Evolutionary conservation across 2,888 invertebrate species (phyloP).

Genomic region (Conus canariensis): DNA sequence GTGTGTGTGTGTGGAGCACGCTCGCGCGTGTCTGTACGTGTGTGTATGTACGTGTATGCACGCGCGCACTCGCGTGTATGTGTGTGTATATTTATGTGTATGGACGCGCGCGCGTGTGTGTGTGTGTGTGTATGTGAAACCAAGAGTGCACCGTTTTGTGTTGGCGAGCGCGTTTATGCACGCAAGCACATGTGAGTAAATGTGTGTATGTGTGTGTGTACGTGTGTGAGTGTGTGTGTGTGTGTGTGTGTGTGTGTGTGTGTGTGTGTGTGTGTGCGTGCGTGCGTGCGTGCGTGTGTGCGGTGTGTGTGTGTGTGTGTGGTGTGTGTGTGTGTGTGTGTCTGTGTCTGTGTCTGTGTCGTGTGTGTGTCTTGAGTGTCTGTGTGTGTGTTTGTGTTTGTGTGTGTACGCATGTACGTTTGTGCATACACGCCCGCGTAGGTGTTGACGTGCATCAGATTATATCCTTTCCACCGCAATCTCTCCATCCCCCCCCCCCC

Average conservation of each 20-base stretch:
- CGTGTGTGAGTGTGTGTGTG: background rate
- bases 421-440: background rate
- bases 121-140: background rate
- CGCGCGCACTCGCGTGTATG: background rate
- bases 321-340: constrained; percentile 2
- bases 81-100: constrained; percentile 6
- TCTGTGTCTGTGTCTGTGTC: constrained; percentile 37
- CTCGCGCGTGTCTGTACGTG: background rate
- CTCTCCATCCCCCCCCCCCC: too few species aligned
- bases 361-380: background rate
- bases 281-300: background rate
- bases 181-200: background rate
- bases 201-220: constrained; percentile 37
- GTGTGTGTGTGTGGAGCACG: background rate
- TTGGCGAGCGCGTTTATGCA: background rate
- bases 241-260: background rate
- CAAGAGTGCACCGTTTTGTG: background rate
- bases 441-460: background rate
- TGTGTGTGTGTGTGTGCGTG: constrained; percentile 37
- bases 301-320: background rate
- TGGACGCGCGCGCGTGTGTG: constrained; percentile 22
- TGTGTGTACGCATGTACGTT: background rate
- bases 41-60: background rate
- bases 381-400: background rate
- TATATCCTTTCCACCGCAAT: background rate